These are phyloP conservation scores for Calcarius lapponicus DNA, from an alignment of 2,797 vertebrate species.

Conservation along the genomic window DNA sequence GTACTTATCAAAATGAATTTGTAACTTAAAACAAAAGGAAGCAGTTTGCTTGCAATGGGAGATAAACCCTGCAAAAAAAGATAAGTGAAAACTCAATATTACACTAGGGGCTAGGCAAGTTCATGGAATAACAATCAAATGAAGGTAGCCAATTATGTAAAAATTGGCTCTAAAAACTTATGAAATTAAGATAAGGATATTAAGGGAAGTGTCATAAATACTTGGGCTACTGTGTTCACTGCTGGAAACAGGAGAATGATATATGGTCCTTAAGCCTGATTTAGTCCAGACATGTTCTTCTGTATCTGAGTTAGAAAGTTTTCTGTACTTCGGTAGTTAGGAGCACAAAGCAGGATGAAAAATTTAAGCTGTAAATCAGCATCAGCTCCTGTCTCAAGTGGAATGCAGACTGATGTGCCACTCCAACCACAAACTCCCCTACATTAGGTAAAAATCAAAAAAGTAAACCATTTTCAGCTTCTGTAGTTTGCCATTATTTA, in stretches of 20 bases:
- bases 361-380: not conserved
- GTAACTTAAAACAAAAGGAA: not conserved
- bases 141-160: not conserved
- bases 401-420: not conserved
- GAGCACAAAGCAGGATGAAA: not conserved
- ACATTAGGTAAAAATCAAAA: not conserved
- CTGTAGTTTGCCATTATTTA: not conserved
- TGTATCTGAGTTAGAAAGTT: not conserved
- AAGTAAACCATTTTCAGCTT: not conserved
- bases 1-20: not conserved
- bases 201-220: not conserved
- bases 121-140: not conserved
- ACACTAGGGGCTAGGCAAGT: not conserved
- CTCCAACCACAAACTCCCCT: not conserved
- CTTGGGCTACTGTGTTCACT: not conserved
- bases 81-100: not conserved
- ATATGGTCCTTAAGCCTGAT: not conserved
- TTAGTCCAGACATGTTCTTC: not conserved
- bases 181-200: not conserved
- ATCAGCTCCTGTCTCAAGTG: not conserved
- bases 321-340: not conserved
- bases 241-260: not conserved
- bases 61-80: not conserved
- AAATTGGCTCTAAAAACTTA: not conserved
- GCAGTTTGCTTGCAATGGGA: not conserved